Base-by-base conservation (phyloP, 2,888 invertebrate genomes). In the Carterocephalus palaemon region DNA sequence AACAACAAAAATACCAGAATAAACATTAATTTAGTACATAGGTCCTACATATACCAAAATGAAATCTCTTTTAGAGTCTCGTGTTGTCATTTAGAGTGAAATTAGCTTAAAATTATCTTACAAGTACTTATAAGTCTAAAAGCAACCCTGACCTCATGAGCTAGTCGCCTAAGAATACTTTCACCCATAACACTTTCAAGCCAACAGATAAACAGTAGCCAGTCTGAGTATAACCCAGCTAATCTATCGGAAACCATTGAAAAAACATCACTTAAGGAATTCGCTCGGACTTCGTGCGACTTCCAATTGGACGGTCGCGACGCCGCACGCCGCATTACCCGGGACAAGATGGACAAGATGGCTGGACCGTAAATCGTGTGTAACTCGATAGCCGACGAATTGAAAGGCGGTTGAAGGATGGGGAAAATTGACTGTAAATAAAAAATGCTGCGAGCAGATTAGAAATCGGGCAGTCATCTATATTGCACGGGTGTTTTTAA, bases 231-330 rank as follows among this genome's bases (percentile, higher is more conserved):
- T 0, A 23, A 49, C 45, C 15, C 4, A 48, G 49, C 55, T 78
- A 83, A 81, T 81, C 74, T 73, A 63, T 64, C 65, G 78, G 73
- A 77, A 78, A 66, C 64, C 63, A 66, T 73, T 70, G 59, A 59
- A 65, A 69, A 75, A 77, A 70, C 74, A 78, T 75, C 78, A 70
- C 73, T 76, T 72, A 72, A 70, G 67, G 67, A 69, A 70, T 68
- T 61, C 64, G 48, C 20, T 15, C 48, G 42, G 43, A 67, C 60
- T 61, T 51, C 56, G 64, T 54, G 64, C 41, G 36, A 46, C 75
- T 79, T 79, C 77, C 80, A 84, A 84, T 84, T 75, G 81, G 67
- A 78, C 75, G 72, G 72, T 70, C 60, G 66, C 62, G 71, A 67
- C 71, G 65, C 69, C 70, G 61, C 67, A 70, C 78, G 82, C 60